Evolutionary conservation across 2,888 invertebrate genomes (phyloP), one percentile per base, ranked within the genome.

Genomic region (Oligia strigilis): DNA sequence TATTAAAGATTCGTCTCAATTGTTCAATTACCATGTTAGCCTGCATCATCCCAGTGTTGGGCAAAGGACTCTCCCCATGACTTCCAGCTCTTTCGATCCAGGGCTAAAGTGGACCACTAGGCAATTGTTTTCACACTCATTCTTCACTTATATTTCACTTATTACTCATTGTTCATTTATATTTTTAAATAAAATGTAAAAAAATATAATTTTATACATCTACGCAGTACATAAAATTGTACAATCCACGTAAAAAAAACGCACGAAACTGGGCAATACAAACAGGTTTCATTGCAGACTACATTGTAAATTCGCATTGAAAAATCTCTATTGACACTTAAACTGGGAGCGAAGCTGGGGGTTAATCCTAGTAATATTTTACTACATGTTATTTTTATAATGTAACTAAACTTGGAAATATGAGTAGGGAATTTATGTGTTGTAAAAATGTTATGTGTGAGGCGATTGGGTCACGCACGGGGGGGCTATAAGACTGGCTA

Each of bases 371-470:
- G 87, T 88, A 88, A 90, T 90, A 91, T 94, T 94, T 93, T 93
- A 94, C 92, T 90, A 86, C 89, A 88, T 89, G 90, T 93, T 90
- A 92, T 90, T 91, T 94, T 94, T 93, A 93, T 91, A 92, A 91
- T 92, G 91, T 90, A 89, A 92, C 92, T 93, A 93, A 93, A 93
- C 88, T 90, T 87, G 83, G 88, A 90, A 91, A 92, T 93, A 93
- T 92, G 90, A 91, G 89, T 89, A 90, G 84, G 89, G 87, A 90
- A 92, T 93, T 92, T 92, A 93, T 93, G 92, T 88, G 91, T 90
- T 92, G 91, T 92, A 92, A 93, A 93, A 93, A 91, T 92, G 91
- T 92, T 92, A 92, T 91, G 90, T 86, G 86, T 72, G 69, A 82
- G 86, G 89, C 85, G 90, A 89, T 90, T 91, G 91, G 91, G 90